Base-by-base conservation (phyloP, 2,888 invertebrate species). In the Rhamnusium bicolor region DNA sequence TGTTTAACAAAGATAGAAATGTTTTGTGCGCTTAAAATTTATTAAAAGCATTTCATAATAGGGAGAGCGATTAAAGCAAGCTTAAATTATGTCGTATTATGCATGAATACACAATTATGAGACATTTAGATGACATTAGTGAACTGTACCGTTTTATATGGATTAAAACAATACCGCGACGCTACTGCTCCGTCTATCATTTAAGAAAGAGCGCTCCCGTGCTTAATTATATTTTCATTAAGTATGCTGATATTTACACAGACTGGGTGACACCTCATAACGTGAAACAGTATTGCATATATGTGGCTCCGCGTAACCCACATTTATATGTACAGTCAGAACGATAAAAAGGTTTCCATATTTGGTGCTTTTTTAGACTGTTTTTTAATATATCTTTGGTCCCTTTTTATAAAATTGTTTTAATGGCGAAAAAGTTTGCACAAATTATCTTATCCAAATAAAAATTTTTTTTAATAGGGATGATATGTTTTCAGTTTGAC, bases 81-180 rank as follows among this genome's bases (percentile, higher is more conserved):
- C 83, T 84, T 82, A 84, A 84, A 85, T 84, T 84, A 83, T 83
- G 81, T 80, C 82, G 82, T 84, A 83, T 84, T 83, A 84, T 84
- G 84, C 84, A 83, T 83, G 84, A 85, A 84, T 83, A 83, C 81
- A 82, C 84, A 83, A 84, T 85, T 84, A 84, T 80, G 82, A 83
- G 82, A 81, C 79, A 78, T 81, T 82, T 78, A 81, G 75, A 78
- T 78, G 80, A 82, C 83, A 80, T 69, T 69, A 73, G 73, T 73
- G 73, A 66, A 73, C 73, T 72, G 65, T 65, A 67, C 46, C 67
- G 67, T 67, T 67, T 56, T 67, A 54, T 61, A 58, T 69, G 73
- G 65, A 69, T 73, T 73, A 65, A 69, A 65, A 58, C 63, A 56
- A 27, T 40, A 51, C 60, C 69, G 56, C 60, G 40, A 62, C 49